These are phyloP conservation scores for Cyanoliseus patagonus DNA, from an alignment of 2,113 vertebrate genomes.

Conservation along the genomic window DNA sequence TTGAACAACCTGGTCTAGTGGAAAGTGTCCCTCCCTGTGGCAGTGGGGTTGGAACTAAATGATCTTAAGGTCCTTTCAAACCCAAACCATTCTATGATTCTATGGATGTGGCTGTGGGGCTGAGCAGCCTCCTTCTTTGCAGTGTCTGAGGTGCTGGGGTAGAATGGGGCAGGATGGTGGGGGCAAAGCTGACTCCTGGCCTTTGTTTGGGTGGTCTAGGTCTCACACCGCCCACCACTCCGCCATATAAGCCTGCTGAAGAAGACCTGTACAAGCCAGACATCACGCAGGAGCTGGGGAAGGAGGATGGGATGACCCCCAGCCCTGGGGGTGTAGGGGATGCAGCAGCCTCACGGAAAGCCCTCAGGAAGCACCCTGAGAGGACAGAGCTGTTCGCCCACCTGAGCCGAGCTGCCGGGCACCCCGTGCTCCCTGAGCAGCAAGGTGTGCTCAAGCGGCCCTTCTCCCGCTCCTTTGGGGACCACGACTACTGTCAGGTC, in stretches of 20 bases:
- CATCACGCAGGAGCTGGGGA: conserved; percentile 70
- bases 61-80: not conserved
- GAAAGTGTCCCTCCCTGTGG: not conserved
- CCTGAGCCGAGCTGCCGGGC: conserved; percentile 78
- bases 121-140: not conserved
- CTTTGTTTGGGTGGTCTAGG: conserved; percentile 73
- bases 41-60: not conserved
- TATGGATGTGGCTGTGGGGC: not conserved
- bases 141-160: fast-evolving
- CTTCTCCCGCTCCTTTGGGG: conserved; percentile 85
- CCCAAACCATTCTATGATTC: not conserved
- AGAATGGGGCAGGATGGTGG: not conserved
- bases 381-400: conserved; percentile 93
- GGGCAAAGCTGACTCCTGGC: conserved; percentile 28
- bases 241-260: conserved; percentile 92
- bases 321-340: conserved; percentile 40
- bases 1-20: not conserved
- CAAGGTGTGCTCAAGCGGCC: conserved; percentile 73
- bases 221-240: conserved; percentile 95
- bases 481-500: conserved; percentile 96
- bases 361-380: conserved; percentile 86
- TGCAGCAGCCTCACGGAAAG: conserved; percentile 50
- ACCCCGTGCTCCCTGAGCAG: conserved; percentile 50
- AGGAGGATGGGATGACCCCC: conserved; percentile 20
- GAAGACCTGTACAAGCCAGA: conserved; percentile 96